phyloP scores from a whole-genome alignment of 2,113 vertebrate genomes.

The Syngnathus typhle region DNA sequence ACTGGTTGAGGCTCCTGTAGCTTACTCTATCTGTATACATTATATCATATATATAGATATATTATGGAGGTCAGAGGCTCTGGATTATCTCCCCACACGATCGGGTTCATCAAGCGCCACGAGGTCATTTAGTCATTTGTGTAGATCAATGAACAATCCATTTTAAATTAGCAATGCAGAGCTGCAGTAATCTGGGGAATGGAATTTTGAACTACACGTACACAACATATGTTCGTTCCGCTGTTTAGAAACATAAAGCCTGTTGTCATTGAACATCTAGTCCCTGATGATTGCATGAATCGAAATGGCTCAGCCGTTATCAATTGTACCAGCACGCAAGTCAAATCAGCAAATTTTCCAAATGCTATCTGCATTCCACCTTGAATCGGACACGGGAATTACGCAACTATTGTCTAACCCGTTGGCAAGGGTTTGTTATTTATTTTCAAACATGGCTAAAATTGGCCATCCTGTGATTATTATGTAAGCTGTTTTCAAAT shows the following conservation, averaged over 20 bases:
- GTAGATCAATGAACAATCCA: conserved; percentile 55
- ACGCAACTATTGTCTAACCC: background rate
- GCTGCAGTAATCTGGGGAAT: conserved; percentile 28
- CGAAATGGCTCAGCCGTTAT: background rate
- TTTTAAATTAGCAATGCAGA: conserved; percentile 59
- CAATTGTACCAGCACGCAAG: background rate
- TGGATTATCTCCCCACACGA: conserved; percentile 3
- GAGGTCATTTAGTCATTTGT: conserved; percentile 43
- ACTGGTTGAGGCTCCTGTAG: background rate
- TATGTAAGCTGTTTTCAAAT: background rate
- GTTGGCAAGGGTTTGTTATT: background rate
- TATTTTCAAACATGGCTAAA: background rate
- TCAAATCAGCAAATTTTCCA: background rate
- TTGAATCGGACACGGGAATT: background rate
- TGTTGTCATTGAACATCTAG: background rate
- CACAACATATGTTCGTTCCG: background rate
- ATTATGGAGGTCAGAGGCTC: conserved; percentile 20
- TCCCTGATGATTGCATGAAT: background rate
- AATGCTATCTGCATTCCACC: background rate
- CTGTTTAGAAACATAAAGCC: conserved; percentile 2
- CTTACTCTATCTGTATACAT: background rate
- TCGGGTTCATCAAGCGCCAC: conserved; percentile 37
- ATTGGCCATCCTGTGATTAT: background rate
- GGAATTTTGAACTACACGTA: conserved; percentile 16
- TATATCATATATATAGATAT: too few relatives aligned